Percentiles rank a stretch among this genome's conserved stretches.
phyloP scores from a whole-genome alignment of 2,113 vertebrate species.

The Zapus hudsonius region DNA sequence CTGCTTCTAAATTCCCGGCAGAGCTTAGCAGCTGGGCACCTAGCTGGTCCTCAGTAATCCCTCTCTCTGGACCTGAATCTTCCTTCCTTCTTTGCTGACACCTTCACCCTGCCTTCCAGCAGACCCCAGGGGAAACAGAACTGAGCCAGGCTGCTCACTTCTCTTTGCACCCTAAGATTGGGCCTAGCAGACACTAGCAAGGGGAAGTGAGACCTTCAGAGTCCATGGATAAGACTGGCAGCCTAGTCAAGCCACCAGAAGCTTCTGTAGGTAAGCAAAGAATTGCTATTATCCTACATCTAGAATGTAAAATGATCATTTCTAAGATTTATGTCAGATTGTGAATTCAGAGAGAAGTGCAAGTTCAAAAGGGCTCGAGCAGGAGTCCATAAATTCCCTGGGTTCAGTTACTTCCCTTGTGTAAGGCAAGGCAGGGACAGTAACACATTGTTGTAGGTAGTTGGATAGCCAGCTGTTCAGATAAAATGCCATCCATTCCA shows the following conservation, averaged over 20 bases:
- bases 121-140: not conserved
- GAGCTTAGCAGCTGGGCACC: not conserved
- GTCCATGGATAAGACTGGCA: not conserved
- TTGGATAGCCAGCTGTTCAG: not conserved
- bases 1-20: not conserved
- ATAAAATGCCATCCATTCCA: not conserved
- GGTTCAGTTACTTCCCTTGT: not conserved
- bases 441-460: not conserved
- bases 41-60: constrained; percentile 27
- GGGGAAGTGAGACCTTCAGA: not conserved
- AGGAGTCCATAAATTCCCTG: not conserved
- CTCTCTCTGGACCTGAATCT: not conserved
- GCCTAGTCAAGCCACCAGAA: not conserved
- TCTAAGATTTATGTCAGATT: not conserved
- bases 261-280: not conserved
- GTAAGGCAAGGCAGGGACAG: not conserved
- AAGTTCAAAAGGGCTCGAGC: not conserved
- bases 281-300: not conserved
- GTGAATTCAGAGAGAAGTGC: not conserved
- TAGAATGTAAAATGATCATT: not conserved
- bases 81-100: not conserved
- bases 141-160: not conserved
- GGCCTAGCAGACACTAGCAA: not conserved
- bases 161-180: not conserved
- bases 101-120: not conserved